Conservation (phyloP, 1,140 invertebrate genomes). For the Heliconius himera region DNA sequence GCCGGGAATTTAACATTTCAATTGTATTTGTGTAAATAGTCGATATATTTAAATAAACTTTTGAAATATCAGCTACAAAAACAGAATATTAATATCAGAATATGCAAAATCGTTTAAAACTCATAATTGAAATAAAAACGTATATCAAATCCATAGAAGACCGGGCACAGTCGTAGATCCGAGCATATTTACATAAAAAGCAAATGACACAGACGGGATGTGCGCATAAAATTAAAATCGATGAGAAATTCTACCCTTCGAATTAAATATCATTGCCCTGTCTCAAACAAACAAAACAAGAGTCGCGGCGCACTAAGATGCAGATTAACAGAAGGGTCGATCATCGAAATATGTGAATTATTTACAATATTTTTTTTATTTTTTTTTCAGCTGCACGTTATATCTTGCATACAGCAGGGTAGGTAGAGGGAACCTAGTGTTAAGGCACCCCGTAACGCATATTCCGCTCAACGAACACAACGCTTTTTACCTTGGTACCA, state of each 20-base stretch:
- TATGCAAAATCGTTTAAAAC: conserved; percentile 21
- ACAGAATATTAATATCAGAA: background rate
- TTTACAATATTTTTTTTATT: conserved; percentile 9
- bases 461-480: no score
- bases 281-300: conserved; percentile 53
- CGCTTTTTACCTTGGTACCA: no score
- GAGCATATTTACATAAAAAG: conserved; percentile 79
- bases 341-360: conserved; percentile 39
- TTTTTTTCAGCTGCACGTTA: no score
- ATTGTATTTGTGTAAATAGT: background rate
- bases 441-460: no score
- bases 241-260: conserved; percentile 77
- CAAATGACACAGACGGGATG: conserved; percentile 77
- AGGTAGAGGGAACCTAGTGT: no score
- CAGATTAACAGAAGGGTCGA: conserved; percentile 62
- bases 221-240: conserved; percentile 81
- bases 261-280: conserved; percentile 79
- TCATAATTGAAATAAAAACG: conserved; percentile 40
- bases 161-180: conserved; percentile 45
- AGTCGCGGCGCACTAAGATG: conserved; percentile 50
- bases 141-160: background rate
- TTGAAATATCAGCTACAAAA: background rate
- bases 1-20: background rate
- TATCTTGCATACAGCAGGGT: no score
- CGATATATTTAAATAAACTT: background rate